A percentile compares a stretch with the other conserved stretches of the same genome.
phyloP scores from a whole-genome alignment of 2,797 vertebrate genomes.

The Pipistrellus pipistrellus region DNA sequence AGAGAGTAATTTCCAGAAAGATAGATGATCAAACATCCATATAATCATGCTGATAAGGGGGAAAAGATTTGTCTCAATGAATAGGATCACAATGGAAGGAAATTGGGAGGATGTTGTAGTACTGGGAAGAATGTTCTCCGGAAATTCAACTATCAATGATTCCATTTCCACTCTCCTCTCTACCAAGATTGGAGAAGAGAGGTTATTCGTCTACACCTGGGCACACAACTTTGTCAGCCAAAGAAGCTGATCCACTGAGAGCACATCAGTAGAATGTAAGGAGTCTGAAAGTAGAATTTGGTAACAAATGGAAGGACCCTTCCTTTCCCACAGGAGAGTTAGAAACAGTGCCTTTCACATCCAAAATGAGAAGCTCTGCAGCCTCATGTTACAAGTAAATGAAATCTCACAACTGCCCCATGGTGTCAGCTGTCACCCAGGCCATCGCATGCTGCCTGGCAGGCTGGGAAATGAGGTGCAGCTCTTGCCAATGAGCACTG shows the following conservation, averaged over 20 bases:
- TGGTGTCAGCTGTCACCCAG: slow-evolving; percentile 52
- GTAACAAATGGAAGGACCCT: background rate
- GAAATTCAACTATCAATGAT: background rate
- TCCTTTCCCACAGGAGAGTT: background rate
- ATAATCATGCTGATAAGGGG: background rate
- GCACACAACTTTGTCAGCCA: background rate
- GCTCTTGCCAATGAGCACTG: background rate
- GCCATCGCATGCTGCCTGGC: background rate
- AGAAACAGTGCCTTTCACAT: background rate
- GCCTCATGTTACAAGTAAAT: slow-evolving; percentile 58
- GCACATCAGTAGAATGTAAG: background rate
- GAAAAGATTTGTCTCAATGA: background rate
- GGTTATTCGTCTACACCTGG: no score
- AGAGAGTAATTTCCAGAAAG: background rate
- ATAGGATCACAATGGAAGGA: background rate
- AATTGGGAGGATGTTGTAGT: background rate
- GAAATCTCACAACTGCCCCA: background rate
- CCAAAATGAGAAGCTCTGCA: background rate
- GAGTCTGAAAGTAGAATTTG: slow-evolving; percentile 20
- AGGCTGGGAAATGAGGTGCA: slow-evolving; percentile 54
- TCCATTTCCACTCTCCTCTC: background rate
- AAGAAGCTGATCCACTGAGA: background rate
- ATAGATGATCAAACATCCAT: background rate
- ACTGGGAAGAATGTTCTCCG: background rate
- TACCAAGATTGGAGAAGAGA: background rate